These are phyloP conservation scores for Sciurus niger DNA, from an alignment of 2,113 vertebrate species.

Conservation along the genomic window DNA sequence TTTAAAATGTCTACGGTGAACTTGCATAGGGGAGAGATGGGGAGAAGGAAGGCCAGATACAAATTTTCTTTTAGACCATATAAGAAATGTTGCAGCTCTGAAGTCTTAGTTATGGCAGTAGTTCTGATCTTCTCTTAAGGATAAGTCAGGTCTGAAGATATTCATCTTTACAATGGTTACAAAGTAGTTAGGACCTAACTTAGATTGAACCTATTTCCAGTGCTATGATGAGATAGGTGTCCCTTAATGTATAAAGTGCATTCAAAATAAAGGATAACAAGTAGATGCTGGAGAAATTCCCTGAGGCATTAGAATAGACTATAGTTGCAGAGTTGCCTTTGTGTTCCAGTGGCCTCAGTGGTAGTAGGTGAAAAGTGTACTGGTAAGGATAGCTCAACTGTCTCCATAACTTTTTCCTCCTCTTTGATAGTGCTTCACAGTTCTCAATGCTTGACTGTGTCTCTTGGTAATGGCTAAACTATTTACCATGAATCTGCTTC, in stretches of 20 bases:
- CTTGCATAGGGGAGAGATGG: neutral
- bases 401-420: neutral
- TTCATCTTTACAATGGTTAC: neutral
- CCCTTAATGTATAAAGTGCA: neutral
- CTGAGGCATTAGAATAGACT: neutral
- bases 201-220: neutral
- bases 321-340: neutral
- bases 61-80: neutral
- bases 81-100: neutral
- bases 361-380: neutral
- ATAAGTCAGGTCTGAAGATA: neutral
- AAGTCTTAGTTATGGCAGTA: neutral
- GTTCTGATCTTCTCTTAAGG: neutral
- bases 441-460: neutral
- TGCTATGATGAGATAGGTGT: neutral
- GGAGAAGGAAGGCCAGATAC: neutral
- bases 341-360: neutral
- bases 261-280: neutral
- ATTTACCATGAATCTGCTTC: neutral
- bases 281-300: neutral
- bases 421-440: neutral
- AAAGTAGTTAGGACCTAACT: neutral
- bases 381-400: neutral
- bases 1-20: neutral
- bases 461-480: neutral